phyloP scores from a whole-genome alignment of 2,797 vertebrate species.

The Danio kyathit region DNA sequence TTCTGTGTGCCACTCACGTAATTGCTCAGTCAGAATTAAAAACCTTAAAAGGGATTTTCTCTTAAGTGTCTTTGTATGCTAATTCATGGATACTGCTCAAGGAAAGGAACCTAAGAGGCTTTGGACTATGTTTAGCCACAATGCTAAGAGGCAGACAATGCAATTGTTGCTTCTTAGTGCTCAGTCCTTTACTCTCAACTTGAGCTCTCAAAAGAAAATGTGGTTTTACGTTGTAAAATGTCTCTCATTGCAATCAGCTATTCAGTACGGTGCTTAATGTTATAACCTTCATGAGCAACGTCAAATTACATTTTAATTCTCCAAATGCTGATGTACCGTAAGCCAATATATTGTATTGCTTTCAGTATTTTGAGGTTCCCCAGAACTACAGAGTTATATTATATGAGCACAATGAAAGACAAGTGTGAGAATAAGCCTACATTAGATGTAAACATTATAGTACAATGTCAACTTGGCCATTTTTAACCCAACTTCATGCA shows the following conservation, averaged over 20 bases:
- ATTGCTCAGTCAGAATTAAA: conserved; percentile 74
- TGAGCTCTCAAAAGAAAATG: conserved; percentile 5
- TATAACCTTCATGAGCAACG: too few relatives aligned
- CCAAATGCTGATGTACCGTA: neutral
- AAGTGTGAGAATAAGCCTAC: neutral
- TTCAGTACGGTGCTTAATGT: neutral
- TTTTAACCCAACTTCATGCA: neutral
- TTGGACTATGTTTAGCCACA: conserved; percentile 84
- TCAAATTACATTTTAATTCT: neutral
- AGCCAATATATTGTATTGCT: neutral
- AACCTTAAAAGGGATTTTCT: conserved; percentile 83
- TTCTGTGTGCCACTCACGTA: conserved; percentile 60
- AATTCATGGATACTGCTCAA: conserved; percentile 77
- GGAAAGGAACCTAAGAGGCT: conserved; percentile 92
- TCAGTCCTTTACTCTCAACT: neutral
- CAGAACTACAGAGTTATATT: conserved; percentile 2
- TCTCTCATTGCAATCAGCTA: neutral
- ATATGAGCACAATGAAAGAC: neutral
- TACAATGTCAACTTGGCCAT: neutral
- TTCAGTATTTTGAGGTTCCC: neutral
- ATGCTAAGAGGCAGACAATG: conserved; percentile 57
- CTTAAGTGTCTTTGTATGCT: conserved; percentile 74
- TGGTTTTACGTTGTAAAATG: neutral
- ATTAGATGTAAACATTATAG: conserved; percentile 13
- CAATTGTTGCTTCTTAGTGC: neutral